Percentiles rank a stretch among this genome's conserved stretches.
phyloP scores from a whole-genome alignment of 1,140 invertebrate genomes.

The Drosophila miranda region DNA sequence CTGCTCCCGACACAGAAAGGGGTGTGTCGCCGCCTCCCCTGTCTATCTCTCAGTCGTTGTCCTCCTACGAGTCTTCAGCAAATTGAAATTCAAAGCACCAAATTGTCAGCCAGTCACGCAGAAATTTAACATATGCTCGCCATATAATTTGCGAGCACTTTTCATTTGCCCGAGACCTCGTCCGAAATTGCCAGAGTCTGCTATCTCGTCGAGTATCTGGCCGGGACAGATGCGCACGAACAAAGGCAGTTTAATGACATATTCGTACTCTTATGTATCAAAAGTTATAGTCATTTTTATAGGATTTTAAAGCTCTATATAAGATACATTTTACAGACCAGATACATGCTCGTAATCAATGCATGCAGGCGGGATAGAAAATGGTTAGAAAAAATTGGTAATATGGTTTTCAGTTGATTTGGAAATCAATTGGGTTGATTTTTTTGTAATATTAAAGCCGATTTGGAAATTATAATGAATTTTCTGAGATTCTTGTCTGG shows the following conservation, averaged over 20 bases:
- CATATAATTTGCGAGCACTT: conserved; percentile 66
- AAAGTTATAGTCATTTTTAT: too few species aligned
- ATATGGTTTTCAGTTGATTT: too few species aligned
- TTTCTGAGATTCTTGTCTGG: too few species aligned
- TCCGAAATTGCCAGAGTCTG: conserved; percentile 21
- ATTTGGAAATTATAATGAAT: too few species aligned
- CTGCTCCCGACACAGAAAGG: conserved; percentile 41
- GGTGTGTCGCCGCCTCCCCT: conserved; percentile 29
- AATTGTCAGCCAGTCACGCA: conserved; percentile 71
- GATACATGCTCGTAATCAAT: too few species aligned
- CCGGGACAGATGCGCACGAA: background rate
- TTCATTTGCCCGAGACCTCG: conserved; percentile 16
- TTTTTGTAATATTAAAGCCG: too few species aligned
- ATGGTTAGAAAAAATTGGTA: too few species aligned
- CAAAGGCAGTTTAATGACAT: background rate
- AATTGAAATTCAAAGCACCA: conserved; percentile 77
- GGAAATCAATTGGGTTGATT: too few species aligned
- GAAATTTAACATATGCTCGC: conserved; percentile 72
- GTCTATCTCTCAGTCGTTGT: background rate
- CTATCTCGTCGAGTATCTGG: background rate
- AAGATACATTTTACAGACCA: too few species aligned
- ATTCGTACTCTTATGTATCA: too few species aligned
- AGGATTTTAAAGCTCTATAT: too few species aligned
- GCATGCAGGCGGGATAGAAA: too few species aligned
- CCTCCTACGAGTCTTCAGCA: conserved; percentile 20